Conservation (phyloP, 2,888 invertebrate genomes). For the Pollenia angustigena region DNA sequence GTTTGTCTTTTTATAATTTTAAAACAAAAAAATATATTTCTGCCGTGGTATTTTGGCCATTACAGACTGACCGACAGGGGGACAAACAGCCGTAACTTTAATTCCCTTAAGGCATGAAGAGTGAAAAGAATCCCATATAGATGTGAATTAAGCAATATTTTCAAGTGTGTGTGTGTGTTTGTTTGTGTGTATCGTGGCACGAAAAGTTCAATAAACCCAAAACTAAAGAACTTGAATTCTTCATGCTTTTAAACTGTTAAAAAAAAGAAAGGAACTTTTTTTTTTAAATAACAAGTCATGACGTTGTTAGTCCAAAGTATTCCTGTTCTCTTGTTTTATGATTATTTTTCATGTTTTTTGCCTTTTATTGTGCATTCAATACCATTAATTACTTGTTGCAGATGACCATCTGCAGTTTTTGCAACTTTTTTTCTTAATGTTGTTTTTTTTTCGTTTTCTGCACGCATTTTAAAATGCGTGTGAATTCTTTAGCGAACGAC, state of each 20-base stretch:
- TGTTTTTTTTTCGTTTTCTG: neutral
- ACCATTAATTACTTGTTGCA: constrained; percentile 68
- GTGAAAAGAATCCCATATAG: neutral
- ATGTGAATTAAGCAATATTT: constrained; percentile 38
- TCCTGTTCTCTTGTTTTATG: constrained; percentile 37
- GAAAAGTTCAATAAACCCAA: constrained; percentile 56
- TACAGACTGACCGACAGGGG: neutral
- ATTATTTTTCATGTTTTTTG: neutral
- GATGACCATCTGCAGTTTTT: constrained; percentile 58
- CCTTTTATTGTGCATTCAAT: constrained; percentile 24
- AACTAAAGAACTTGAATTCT: constrained; percentile 61
- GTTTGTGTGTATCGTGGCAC: neutral
- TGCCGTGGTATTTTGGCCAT: constrained; percentile 42
- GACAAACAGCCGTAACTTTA: constrained; percentile 14
- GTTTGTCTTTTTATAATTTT: constrained; percentile 19
- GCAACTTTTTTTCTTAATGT: neutral
- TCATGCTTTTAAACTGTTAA: constrained; percentile 35
- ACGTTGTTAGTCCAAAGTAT: constrained; percentile 64
- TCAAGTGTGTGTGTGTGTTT: neutral
- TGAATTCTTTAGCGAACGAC: constrained; percentile 43
- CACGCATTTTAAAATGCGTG: constrained; percentile 61
- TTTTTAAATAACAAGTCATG: constrained; percentile 35
- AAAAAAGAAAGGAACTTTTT: constrained; percentile 47
- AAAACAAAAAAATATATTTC: constrained; percentile 31
- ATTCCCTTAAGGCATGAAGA: constrained; percentile 23